These are phyloP conservation scores for Dipodomys ordii DNA, from an alignment of 2,113 vertebrate species.

Conservation along the genomic window DNA sequence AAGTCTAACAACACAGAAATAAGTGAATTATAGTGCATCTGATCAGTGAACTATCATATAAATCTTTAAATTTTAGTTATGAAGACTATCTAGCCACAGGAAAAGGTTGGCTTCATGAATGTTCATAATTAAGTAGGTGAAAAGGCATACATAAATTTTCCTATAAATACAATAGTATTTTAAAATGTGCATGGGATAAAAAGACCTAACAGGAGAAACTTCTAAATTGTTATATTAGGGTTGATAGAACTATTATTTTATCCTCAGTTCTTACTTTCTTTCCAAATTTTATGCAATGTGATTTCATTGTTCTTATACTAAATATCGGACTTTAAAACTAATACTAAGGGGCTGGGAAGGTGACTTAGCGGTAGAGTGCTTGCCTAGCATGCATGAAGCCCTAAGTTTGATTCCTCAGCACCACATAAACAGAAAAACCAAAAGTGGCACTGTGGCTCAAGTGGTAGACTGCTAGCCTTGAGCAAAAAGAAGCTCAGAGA, in stretches of 20 bases:
- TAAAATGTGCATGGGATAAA: neutral
- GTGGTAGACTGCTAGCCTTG: no score
- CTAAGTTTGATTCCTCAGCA: no score
- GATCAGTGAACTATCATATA: neutral
- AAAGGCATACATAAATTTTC: conserved; percentile 39
- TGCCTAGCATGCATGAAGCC: no score
- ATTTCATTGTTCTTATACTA: neutral
- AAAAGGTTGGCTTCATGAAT: neutral
- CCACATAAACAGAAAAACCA: no score
- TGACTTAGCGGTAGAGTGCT: no score
- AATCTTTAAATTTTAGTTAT: neutral
- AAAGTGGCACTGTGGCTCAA: no score
- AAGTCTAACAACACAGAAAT: neutral
- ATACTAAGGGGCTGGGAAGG: no score
- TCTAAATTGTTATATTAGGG: neutral
- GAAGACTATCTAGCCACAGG: neutral
- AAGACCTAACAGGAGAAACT: neutral
- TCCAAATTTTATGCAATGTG: neutral
- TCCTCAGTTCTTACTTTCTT: neutral
- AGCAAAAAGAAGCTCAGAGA: no score
- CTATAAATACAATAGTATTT: conserved; percentile 7
- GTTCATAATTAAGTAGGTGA: neutral
- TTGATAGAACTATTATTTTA: neutral
- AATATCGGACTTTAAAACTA: conserved; percentile 26
- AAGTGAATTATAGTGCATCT: neutral